Conservation (phyloP, 2,888 invertebrate species). For the Petrolisthes manimaculis region DNA sequence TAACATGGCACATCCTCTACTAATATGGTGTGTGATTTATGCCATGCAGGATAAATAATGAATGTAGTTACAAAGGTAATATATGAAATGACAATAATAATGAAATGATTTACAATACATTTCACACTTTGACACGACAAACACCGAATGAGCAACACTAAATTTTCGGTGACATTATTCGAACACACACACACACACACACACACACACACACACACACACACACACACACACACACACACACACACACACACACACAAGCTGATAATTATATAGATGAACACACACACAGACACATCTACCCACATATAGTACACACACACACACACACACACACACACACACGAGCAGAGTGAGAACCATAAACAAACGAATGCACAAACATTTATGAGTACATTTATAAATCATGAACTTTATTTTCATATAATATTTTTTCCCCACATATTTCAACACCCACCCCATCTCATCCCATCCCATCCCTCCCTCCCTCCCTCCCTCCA, state of each 20-base stretch:
- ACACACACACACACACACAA: not conserved
- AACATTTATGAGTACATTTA: slow-evolving; percentile 8
- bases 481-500: no score
- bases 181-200: not conserved
- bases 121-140: not conserved
- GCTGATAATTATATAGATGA: not conserved
- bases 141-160: not conserved
- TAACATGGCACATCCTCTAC: no score
- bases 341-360: slow-evolving; percentile 16
- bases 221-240: not conserved
- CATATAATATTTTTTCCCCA: slow-evolving; percentile 12
- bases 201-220: not conserved
- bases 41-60: not conserved
- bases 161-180: not conserved
- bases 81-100: no score
- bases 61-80: no score
- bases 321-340: slow-evolving; percentile 32
- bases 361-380: slow-evolving; percentile 3
- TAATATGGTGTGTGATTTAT: not conserved
- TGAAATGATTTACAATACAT: no score
- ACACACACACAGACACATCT: not conserved
- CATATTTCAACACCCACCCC: no score
- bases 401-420: slow-evolving; percentile 7
- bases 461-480: no score
- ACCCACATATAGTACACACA: slow-evolving; percentile 5